A percentile compares a stretch with the other conserved stretches of the same genome.
These are phyloP conservation scores for Parazoanthus atlanticus DNA, from an alignment of 92 coral and sea anemone species.

Conservation along the genomic window DNA sequence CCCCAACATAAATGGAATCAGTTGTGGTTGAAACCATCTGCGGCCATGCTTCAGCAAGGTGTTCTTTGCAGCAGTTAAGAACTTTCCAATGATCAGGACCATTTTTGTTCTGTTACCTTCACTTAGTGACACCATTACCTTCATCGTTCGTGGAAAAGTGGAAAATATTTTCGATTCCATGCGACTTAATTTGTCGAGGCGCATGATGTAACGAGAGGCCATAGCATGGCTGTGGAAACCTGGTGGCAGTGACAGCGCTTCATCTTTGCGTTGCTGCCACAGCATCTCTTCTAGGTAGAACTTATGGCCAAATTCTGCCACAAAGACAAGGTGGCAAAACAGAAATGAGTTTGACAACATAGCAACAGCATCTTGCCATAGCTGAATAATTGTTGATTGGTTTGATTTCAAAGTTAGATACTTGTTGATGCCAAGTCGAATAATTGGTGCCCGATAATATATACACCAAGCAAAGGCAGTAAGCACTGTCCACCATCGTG, in stretches of 20 bases:
- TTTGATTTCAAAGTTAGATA: conserved; percentile 15
- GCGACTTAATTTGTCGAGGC: background rate
- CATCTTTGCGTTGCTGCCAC: conserved; percentile 38
- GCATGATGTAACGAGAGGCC: conserved; percentile 18
- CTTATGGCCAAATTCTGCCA: conserved; percentile 28
- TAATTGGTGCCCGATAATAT: conserved; percentile 11
- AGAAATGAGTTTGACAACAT: conserved; percentile 22
- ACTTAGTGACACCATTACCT: conserved; percentile 23
- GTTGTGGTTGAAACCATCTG: conserved; percentile 37
- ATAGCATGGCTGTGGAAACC: conserved; percentile 31
- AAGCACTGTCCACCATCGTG: conserved; percentile 40
- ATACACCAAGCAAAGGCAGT: conserved; percentile 39
- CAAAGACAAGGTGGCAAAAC: conserved; percentile 31
- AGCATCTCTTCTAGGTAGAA: conserved; percentile 29
- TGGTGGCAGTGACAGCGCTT: conserved; percentile 12
- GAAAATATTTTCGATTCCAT: conserved; percentile 25
- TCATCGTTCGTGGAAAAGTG: conserved; percentile 21
- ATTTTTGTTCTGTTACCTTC: background rate
- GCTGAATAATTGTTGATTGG: conserved; percentile 14
- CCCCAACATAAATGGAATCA: conserved; percentile 31
- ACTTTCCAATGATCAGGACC: background rate
- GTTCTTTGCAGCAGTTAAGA: conserved; percentile 8
- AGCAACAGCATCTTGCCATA: conserved; percentile 32
- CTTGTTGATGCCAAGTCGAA: conserved; percentile 31
- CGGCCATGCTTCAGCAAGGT: conserved; percentile 30